These are phyloP conservation scores for Chloropsis hardwickii DNA, from an alignment of 2,113 vertebrate genomes.

Conservation along the genomic window DNA sequence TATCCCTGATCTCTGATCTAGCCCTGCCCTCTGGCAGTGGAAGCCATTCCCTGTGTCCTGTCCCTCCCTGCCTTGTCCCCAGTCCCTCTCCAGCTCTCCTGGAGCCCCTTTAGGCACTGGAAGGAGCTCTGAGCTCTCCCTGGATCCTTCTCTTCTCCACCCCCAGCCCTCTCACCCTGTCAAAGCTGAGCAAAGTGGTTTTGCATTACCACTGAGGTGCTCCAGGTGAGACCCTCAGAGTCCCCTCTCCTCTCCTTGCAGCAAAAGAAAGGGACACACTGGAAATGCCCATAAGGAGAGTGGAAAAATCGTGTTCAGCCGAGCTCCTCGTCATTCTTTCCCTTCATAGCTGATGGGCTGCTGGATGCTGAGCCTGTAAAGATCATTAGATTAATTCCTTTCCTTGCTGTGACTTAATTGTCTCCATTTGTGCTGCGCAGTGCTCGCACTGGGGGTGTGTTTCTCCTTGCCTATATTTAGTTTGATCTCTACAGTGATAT, in stretches of 20 bases:
- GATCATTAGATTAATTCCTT: conserved; percentile 18
- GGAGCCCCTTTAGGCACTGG: neutral
- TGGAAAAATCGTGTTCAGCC: neutral
- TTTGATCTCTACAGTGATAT: neutral
- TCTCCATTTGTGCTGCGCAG: neutral
- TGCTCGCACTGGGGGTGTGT: neutral
- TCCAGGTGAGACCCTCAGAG: accelerated
- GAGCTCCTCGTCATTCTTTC: neutral
- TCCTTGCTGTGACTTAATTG: conserved; percentile 25
- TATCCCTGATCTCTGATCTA: neutral
- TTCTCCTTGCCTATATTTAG: conserved; percentile 23
- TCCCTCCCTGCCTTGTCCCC: neutral
- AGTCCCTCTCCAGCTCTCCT: neutral
- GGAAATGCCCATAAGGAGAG: neutral
- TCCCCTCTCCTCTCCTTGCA: neutral
- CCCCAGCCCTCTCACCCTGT: neutral
- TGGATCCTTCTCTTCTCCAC: neutral
- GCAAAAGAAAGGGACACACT: neutral
- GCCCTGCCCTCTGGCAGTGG: neutral
- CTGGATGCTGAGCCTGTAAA: neutral
- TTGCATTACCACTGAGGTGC: neutral
- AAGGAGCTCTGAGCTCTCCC: neutral
- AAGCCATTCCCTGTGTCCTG: neutral
- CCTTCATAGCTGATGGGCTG: neutral
- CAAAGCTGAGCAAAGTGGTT: neutral